Percentiles rank a stretch among this genome's conserved stretches.
Conservation (phyloP, 2,113 vertebrate species). For the Procavia capensis region DNA sequence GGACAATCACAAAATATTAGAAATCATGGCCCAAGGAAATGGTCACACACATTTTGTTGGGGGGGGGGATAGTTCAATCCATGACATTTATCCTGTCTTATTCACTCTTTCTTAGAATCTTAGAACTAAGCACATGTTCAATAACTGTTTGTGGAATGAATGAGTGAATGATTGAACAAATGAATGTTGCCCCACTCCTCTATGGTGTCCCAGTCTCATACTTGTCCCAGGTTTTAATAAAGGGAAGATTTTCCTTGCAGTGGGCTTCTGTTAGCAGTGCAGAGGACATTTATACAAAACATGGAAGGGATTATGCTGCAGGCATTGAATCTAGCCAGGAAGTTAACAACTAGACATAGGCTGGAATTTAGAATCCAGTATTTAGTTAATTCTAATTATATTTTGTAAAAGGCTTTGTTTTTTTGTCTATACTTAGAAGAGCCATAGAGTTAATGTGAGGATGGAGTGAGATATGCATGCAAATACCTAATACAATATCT, state of each 20-base stretch:
- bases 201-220: not conserved
- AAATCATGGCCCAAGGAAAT: no score
- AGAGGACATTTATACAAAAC: accelerated
- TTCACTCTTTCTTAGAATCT: not conserved
- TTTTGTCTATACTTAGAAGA: not conserved
- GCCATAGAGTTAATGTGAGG: not conserved
- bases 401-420: not conserved
- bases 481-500: not conserved
- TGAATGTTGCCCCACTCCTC: not conserved
- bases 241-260: not conserved
- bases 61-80: no score
- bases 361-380: not conserved
- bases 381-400: not conserved
- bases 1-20: no score
- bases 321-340: not conserved
- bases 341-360: not conserved
- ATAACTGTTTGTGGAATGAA: not conserved
- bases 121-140: not conserved
- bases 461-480: not conserved
- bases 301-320: accelerated
- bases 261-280: not conserved
- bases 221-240: not conserved
- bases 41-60: no score
- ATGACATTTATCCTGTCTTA: not conserved
- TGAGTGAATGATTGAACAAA: not conserved